Conservation (phyloP, 64 coral and sea anemone species). For the Catalaphyllia jardinei region DNA sequence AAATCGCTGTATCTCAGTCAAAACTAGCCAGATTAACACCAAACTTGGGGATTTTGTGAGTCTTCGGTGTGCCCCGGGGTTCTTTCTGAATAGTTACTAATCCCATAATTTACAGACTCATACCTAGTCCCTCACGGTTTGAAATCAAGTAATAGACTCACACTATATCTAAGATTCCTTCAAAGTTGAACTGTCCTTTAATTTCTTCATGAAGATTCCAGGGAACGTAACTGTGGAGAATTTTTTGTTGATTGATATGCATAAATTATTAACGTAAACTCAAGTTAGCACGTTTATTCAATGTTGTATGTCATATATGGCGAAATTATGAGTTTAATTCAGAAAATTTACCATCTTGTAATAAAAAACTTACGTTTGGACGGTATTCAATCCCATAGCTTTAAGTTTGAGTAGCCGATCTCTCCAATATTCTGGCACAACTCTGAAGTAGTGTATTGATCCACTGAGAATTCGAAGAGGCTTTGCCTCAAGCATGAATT, state of each 20-base stretch:
- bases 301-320: background rate
- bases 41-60: too few species aligned
- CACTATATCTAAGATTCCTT: slow-evolving; percentile 54
- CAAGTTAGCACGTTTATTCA: too few species aligned
- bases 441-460: slow-evolving; percentile 69
- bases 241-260: background rate
- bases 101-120: too few species aligned
- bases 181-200: slow-evolving; percentile 40
- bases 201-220: slow-evolving; percentile 73
- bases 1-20: too few species aligned
- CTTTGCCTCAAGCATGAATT: slow-evolving; percentile 51
- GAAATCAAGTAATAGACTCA: too few species aligned
- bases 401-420: slow-evolving; percentile 65
- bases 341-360: too few species aligned
- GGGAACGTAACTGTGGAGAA: slow-evolving; percentile 32
- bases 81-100: too few species aligned
- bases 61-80: too few species aligned
- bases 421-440: slow-evolving; percentile 65
- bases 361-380: slow-evolving; percentile 55
- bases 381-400: slow-evolving; percentile 77
- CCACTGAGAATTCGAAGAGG: slow-evolving; percentile 63
- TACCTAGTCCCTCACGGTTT: too few species aligned
- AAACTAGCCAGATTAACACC: too few species aligned
- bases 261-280: too few species aligned
- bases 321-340: too few species aligned